These are phyloP conservation scores for Leptinotarsa tumamoca DNA, from an alignment of 2,888 invertebrate genomes.

Conservation along the genomic window DNA sequence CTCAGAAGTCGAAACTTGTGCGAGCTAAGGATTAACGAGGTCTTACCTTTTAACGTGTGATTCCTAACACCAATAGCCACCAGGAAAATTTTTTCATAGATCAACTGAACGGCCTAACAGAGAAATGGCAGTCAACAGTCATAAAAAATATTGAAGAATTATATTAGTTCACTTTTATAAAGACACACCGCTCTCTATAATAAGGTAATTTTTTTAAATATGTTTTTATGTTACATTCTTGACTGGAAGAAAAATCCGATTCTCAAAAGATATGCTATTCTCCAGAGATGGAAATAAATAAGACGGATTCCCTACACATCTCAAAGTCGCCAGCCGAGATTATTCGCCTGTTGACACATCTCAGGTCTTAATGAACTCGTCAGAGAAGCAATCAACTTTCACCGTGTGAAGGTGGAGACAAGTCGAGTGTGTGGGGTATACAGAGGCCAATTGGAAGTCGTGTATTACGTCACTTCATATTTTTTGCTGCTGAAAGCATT, in stretches of 20 bases:
- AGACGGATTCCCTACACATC: background rate
- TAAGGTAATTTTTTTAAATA: background rate
- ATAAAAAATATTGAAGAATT: too few relatives aligned
- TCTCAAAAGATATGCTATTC: background rate
- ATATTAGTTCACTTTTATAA: too few relatives aligned
- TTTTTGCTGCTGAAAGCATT: background rate
- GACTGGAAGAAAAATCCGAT: background rate
- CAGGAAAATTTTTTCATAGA: too few relatives aligned
- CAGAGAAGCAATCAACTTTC: conserved; percentile 59
- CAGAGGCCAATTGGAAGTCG: conserved; percentile 28
- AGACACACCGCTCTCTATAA: too few relatives aligned
- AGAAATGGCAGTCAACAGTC: too few relatives aligned
- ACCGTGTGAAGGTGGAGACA: conserved; percentile 54
- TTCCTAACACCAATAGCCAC: too few relatives aligned
- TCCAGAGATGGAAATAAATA: background rate
- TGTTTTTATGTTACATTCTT: background rate
- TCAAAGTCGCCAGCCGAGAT: conserved; percentile 46
- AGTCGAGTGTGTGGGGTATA: conserved; percentile 43
- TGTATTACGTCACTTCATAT: conserved; percentile 4
- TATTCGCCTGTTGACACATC: conserved; percentile 55
- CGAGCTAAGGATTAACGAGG: too few relatives aligned
- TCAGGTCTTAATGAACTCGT: conserved; percentile 58
- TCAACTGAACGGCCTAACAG: too few relatives aligned
- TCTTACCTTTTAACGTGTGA: too few relatives aligned
- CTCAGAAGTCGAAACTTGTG: too few relatives aligned